Evolutionary conservation across 2,888 invertebrate species (phyloP), one percentile per base, ranked within the genome.

Genomic region (Calliphora vomitoria): DNA sequence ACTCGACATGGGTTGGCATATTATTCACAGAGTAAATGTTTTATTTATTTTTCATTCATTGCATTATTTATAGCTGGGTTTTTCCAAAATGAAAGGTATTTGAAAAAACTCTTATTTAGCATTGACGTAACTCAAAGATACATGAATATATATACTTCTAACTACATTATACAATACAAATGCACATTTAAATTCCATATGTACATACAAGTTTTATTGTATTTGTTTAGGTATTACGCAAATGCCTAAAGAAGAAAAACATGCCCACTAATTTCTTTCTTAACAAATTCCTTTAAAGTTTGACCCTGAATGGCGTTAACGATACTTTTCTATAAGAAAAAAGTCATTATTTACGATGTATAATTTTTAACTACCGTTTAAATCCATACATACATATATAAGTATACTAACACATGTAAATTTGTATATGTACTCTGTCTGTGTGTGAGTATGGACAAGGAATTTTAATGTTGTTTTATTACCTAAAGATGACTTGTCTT

Each of bases 321-420:
- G 69, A 81, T 82, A 79, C 55, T 62, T 35, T 47, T 55, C 55
- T 35, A 44, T 55, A 66, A 60, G 71, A 85, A 83, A 80, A 64
- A 78, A 78, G 62, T 71, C 80, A 75, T 76, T 82, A 82, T 86
- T 85, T 86, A 83, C 83, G 80, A 88, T 83, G 78, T 69, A 81
- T 81, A 81, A 50, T 62, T 64, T 78, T 88, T 86, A 86, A 82
- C 88, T 88, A 84, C 84, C 81, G 80, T 85, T 87, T 88, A 87
- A 75, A 78, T 80, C 64, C 74, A 68, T 15, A 78, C 25, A 74
- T 38, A 20, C 10, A 44, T 8, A 64, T 50, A 38, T 20, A 38
- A 41, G 11, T 18, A 44, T 44, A 50, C 31, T 25, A 18, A 4
- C 10, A 18, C 20, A 25, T 55, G 3, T 4, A 38, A 25, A 15